phyloP scores from a whole-genome alignment of 2,797 vertebrate genomes.

The Urosaurus nigricauda region DNA sequence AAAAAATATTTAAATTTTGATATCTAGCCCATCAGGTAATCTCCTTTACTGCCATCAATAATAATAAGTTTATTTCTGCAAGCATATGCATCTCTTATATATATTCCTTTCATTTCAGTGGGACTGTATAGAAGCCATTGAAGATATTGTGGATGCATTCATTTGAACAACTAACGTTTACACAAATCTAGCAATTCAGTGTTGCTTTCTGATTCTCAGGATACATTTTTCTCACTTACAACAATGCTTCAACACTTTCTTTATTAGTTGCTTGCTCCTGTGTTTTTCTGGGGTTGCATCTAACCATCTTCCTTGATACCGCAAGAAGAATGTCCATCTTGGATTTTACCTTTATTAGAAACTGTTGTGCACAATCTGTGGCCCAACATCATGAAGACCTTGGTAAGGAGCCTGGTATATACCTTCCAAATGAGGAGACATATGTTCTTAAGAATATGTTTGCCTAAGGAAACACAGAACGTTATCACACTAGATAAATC shows the following conservation, averaged over 20 bases:
- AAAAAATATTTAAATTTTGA: not conserved
- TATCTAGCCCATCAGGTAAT: not conserved
- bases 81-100: not conserved
- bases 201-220: not conserved
- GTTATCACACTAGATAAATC: too few relatives aligned
- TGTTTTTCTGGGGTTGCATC: not conserved
- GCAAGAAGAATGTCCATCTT: not conserved
- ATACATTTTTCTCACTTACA: slow-evolving; percentile 16
- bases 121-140: not conserved
- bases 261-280: not conserved
- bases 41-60: not conserved
- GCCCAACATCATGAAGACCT: not conserved
- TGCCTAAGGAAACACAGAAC: not conserved
- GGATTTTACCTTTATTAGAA: not conserved
- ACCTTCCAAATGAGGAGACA: not conserved
- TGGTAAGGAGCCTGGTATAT: not conserved
- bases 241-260: not conserved
- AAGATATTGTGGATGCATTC: not conserved
- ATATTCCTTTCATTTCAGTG: not conserved
- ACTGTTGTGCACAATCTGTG: not conserved
- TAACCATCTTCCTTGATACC: not conserved
- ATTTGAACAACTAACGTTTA: slow-evolving; percentile 22
- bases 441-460: slow-evolving; percentile 2
- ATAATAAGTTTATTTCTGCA: slow-evolving; percentile 1
- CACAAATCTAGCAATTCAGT: slow-evolving; percentile 39